A percentile compares a stretch with the other conserved stretches of the same genome.
These are phyloP conservation scores for Paedocypris sp. DNA, from an alignment of 2,113 vertebrate genomes.

Conservation along the genomic window DNA sequence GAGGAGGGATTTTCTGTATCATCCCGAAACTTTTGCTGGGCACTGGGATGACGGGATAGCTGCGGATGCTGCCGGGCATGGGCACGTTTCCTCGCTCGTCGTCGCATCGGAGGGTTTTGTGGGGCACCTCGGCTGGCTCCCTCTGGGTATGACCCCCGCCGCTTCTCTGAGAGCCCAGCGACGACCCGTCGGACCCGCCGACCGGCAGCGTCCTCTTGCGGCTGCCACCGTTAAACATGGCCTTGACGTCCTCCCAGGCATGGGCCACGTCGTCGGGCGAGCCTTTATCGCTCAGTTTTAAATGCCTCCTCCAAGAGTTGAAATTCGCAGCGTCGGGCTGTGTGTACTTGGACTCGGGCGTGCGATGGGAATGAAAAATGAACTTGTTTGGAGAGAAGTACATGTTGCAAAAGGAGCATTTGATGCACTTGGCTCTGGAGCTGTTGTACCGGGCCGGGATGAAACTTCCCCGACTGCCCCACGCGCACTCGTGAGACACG, in stretches of 20 bases:
- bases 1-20: constrained; percentile 84
- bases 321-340: constrained; percentile 86
- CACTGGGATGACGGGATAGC: constrained; percentile 89
- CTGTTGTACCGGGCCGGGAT: constrained; percentile 86
- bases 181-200: constrained; percentile 45
- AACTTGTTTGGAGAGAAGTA: constrained; percentile 90
- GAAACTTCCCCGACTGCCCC: constrained; percentile 81
- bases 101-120: constrained; percentile 64
- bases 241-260: constrained; percentile 95
- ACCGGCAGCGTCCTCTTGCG: constrained; percentile 84
- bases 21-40: constrained; percentile 91
- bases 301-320: constrained; percentile 85
- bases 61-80: constrained; percentile 63
- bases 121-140: constrained; percentile 55
- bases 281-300: constrained; percentile 74
- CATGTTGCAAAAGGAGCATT: constrained; percentile 84
- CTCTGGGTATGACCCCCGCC: constrained; percentile 37
- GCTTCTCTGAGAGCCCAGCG: constrained; percentile 43
- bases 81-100: constrained; percentile 55
- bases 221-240: constrained; percentile 93
- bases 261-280: constrained; percentile 71
- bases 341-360: constrained; percentile 82
- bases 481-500: constrained; percentile 81
- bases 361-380: constrained; percentile 85
- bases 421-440: constrained; percentile 86